Percentiles rank a stretch among this genome's conserved stretches.
Evolutionary conservation across 53 echinoderm and acorn worm species (phyloP).

Genomic region (Echinometra lucunter): DNA sequence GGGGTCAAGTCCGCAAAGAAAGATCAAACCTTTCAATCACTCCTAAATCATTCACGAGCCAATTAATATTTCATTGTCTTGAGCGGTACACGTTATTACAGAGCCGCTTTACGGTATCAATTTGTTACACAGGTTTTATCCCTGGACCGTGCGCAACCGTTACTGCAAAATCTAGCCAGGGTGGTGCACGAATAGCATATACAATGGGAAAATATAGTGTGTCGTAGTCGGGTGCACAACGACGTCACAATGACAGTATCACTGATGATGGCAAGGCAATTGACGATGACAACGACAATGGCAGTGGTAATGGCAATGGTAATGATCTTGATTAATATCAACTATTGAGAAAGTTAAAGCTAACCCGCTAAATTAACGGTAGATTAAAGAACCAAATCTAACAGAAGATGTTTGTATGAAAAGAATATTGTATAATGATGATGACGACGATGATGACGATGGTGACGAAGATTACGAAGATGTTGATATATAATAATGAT

Average conservation of each 20-base stretch:
- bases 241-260: not conserved
- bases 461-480: too few species aligned
- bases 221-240: not conserved
- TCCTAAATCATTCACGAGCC: not conserved
- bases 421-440: too few species aligned
- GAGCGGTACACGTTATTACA: not conserved
- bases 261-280: not conserved
- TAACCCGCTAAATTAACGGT: too few species aligned
- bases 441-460: too few species aligned
- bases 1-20: not conserved
- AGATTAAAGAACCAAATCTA: too few species aligned
- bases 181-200: not conserved
- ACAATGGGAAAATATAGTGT: not conserved
- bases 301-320: too few species aligned
- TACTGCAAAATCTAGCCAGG: not conserved
- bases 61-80: conserved; percentile 1
- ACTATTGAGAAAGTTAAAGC: not conserved
- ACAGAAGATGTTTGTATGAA: too few species aligned
- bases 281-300: not conserved
- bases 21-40: conserved; percentile 1
- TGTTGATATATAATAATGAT: too few species aligned
- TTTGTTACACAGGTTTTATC: conserved; percentile 9
- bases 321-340: not conserved
- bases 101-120: not conserved
- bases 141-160: not conserved